Evolutionary conservation across 2,888 invertebrate genomes (phyloP).

Genomic region (Thelaira solivaga): DNA sequence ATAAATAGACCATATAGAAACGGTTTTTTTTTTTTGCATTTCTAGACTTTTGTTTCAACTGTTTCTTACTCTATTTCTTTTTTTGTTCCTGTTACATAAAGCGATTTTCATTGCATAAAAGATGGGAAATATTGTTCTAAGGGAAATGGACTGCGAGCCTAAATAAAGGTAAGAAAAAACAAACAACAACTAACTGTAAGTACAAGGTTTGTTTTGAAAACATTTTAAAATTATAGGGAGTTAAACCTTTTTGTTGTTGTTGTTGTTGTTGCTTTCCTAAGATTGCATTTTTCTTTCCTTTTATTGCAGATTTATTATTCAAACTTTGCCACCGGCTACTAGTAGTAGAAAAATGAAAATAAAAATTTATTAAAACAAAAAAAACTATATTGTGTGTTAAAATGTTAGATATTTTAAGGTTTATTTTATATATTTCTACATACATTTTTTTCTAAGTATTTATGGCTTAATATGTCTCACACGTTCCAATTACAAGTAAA

Average conservation of each 20-base stretch:
- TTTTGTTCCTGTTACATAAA: conserved; percentile 4
- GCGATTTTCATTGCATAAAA: neutral
- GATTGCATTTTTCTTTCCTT: neutral
- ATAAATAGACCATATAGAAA: conserved; percentile 3
- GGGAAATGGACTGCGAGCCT: neutral
- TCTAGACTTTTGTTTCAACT: conserved; percentile 31
- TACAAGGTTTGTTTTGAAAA: conserved; percentile 48
- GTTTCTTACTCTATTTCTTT: neutral
- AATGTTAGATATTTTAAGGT: conserved; percentile 20
- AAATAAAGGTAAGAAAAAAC: neutral
- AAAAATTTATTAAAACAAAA: too few species aligned
- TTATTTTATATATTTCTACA: conserved; percentile 7
- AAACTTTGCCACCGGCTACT: conserved; percentile 44
- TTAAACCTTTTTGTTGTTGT: conserved; percentile 5
- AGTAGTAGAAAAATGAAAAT: neutral
- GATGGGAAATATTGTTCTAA: conserved; percentile 3
- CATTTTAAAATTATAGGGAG: conserved; percentile 46
- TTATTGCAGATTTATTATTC: conserved; percentile 28
- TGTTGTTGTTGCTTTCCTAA: too few species aligned
- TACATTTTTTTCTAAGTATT: conserved; percentile 40
- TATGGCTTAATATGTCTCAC: conserved; percentile 73
- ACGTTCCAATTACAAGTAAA: conserved; percentile 76
- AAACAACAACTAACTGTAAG: conserved; percentile 38
- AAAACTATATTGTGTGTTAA: neutral
- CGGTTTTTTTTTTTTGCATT: neutral